These are phyloP conservation scores for Drosophila pectinifera DNA, from an alignment of 1,140 invertebrate genomes.

Conservation along the genomic window DNA sequence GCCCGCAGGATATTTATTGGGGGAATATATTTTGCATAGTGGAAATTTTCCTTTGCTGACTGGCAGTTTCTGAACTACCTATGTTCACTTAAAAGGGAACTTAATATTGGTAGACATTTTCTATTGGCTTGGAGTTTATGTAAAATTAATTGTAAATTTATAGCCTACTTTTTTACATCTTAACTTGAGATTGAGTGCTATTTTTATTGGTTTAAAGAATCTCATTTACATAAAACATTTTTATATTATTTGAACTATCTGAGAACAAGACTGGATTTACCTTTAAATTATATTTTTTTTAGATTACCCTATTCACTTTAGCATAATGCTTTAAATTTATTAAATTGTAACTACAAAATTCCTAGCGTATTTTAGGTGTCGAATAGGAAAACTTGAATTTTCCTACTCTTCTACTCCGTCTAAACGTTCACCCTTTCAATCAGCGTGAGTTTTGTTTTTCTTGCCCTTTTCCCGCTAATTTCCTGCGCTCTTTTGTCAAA, in stretches of 20 bases:
- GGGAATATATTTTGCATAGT: not conserved
- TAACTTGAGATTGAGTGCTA: no score
- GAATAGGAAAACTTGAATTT: not conserved
- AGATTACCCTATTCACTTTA: not conserved
- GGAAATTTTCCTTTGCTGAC: not conserved
- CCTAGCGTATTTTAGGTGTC: not conserved
- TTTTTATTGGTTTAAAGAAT: no score
- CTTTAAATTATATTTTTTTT: no score
- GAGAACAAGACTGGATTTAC: no score
- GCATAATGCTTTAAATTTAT: not conserved
- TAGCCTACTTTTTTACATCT: no score
- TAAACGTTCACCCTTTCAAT: constrained; percentile 68
- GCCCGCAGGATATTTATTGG: constrained; percentile 35
- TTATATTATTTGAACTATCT: no score
- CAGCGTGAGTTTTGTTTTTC: constrained; percentile 73
- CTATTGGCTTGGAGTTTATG: no score
- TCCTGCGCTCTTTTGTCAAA: constrained; percentile 75
- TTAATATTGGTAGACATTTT: no score
- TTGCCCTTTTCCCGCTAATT: constrained; percentile 74
- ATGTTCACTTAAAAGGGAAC: not conserved
- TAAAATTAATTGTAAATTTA: no score
- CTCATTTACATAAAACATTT: no score
- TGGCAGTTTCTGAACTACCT: not conserved
- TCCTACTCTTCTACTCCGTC: constrained; percentile 2
- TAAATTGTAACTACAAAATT: not conserved